These are phyloP conservation scores for Callinectes sapidus DNA, from an alignment of 2,888 invertebrate species.

Conservation along the genomic window DNA sequence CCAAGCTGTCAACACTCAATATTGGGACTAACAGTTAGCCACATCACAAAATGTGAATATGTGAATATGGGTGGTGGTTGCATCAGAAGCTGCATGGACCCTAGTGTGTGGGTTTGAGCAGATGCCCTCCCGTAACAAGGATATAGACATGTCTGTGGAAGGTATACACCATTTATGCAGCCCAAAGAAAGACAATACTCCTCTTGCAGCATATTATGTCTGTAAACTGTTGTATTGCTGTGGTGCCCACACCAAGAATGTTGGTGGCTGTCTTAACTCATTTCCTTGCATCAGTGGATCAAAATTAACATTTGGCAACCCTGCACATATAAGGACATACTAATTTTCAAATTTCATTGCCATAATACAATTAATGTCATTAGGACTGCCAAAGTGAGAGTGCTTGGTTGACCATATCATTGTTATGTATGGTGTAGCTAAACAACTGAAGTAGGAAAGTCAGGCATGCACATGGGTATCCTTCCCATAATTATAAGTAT, in stretches of 20 bases:
- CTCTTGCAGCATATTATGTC: neutral
- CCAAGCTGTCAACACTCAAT: conserved; percentile 65
- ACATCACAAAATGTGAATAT: conserved; percentile 7
- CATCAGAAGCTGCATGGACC: neutral
- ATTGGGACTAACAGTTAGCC: conserved; percentile 64
- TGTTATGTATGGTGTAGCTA: conserved; percentile 25
- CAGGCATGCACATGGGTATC: conserved; percentile 32
- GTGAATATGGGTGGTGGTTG: neutral
- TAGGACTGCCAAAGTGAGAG: conserved; percentile 7
- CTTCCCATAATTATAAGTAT: conserved; percentile 8
- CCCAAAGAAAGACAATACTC: conserved; percentile 30
- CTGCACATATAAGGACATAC: neutral
- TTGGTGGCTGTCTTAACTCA: neutral
- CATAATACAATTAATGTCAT: conserved; percentile 7
- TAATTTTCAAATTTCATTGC: conserved; percentile 3
- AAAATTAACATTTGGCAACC: conserved; percentile 26
- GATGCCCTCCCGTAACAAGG: conserved; percentile 4
- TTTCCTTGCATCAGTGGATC: neutral
- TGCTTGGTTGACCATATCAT: conserved; percentile 33
- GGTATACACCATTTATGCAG: conserved; percentile 8
- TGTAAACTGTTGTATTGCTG: neutral
- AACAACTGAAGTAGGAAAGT: neutral
- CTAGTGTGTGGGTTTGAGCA: neutral
- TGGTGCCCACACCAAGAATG: conserved; percentile 15
- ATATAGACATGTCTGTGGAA: neutral